phyloP scores from a whole-genome alignment of 2,797 vertebrate genomes.

The Morus bassanus region DNA sequence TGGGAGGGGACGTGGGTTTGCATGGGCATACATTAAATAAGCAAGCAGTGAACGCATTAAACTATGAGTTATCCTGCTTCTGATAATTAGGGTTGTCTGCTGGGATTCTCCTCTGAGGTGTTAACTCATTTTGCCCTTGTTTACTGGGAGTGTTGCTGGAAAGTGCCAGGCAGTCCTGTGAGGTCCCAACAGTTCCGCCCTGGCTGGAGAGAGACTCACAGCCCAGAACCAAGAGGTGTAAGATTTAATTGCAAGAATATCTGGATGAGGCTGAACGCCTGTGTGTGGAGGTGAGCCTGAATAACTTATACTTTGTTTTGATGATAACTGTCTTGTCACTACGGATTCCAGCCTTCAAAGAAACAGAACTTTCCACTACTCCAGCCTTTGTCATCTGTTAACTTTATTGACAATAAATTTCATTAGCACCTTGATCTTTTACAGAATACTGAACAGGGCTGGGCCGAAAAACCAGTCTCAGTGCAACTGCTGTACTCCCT shows the following conservation, averaged over 20 bases:
- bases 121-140: not conserved
- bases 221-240: not conserved
- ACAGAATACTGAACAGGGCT: not conserved
- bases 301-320: not conserved
- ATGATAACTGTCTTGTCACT: not conserved
- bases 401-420: not conserved
- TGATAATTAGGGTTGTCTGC: not conserved
- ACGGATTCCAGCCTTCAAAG: not conserved
- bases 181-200: not conserved
- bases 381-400: not conserved
- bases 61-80: no score
- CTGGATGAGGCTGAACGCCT: not conserved
- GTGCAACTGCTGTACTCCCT: not conserved
- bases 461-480: not conserved
- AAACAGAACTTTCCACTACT: not conserved
- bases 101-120: not conserved
- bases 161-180: not conserved
- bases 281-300: not conserved
- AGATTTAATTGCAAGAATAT: not conserved
- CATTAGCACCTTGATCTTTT: not conserved
- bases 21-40: not conserved
- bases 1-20: not conserved
- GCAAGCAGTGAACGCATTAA: not conserved
- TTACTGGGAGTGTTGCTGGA: not conserved
- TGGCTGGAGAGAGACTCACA: not conserved